Evolutionary conservation across 1,140 invertebrate genomes (phyloP), one percentile per base, ranked within the genome.

Genomic region (Solen grandis): DNA sequence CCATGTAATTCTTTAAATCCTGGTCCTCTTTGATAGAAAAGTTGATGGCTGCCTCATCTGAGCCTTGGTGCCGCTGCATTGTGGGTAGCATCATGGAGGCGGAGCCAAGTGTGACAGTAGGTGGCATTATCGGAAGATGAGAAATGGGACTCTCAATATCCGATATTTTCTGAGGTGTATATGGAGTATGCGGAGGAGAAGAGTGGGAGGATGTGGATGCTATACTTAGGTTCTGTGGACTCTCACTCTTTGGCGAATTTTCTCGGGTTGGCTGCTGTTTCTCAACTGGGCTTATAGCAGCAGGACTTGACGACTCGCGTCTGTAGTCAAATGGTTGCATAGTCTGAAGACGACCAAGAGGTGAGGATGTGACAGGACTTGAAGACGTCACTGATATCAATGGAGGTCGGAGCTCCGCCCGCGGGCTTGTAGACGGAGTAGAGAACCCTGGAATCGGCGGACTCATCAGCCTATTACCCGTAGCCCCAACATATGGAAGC

Each of bases 291-390:
- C 84, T 89, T 8, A 72, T 33, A 16, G 68, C 76, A 31, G 86
- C 85, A 50, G 91, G 93, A 84, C 89, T 93, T 91, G 72, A 93
- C 92, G 66, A 84, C 54, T 96, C 93, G 88, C 97, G 96, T 25
- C 97, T 94, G 89, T 96, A 98, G 90, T 98, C 97, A 90, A 97
- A 98, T 1, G 97, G 97, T 90, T 98, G 88, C 97, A 99, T 98
- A 86, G 95, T 98, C 92, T 98, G 97, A 29, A 98, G 93, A 87
- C 96, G 94, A 90, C 96, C 97, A 38, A 98, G 93, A 0, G 97
- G 96, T 5, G 96, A 97, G 4, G 86, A 86, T 10, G 89, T 85
- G 25, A 90, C 73, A 5, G 92, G 92, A 72, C 89, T 92, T 29
- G 88, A 86, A 55, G 86, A 84, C 50, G 81, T 88, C 41, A 86